Evolutionary conservation across 2,113 vertebrate species (phyloP), one percentile per base, ranked within the genome.

Genomic region (Brienomyrus longianalis): DNA sequence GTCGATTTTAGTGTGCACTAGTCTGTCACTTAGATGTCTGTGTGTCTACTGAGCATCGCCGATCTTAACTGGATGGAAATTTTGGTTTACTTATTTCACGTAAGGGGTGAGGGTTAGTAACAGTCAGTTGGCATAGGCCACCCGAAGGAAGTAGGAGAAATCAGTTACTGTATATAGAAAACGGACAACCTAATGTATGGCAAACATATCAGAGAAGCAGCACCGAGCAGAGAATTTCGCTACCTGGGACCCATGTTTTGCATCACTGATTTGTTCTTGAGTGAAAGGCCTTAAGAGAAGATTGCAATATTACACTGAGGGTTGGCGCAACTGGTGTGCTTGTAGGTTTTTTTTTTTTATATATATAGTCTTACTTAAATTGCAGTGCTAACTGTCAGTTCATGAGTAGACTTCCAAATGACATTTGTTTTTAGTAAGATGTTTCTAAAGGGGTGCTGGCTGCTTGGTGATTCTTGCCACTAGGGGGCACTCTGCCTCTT

Each of bases 291-390:
- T 96, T 96, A 94, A 92, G 93, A 94, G 94, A 93, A 39, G 89
- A 93, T 95, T 96, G 95, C 96, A 96, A 96, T 96, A 95, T 95
- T 92, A 87, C 70, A 48, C 66, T 56, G 17, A 90, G 80, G 90
- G 80, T 27, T 59, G 52, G 87, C 45, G 56, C 17, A 39, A 23
- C 52, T 90, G 83, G 45, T 48, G 83, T 89, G 91, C 80, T 35
- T 88, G 17, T 2, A 80, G 31, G 31, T 31, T 87, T 77, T 62
- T 90, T 91, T 83, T 50, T 27, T 39, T 1, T 39, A 39, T 1
- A 39, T 39, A 39, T 39, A 39, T 1, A 39, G 39, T 39, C 39
- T 50, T 31, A 39, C 80, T 54, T 83, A 54, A 50, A 54, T 83
- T 83, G 74, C 48, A 39, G 50, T 52, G 88, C 23, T 83, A 23